These are phyloP conservation scores for Lissonota sp. DNA, from an alignment of 2,888 invertebrate species.

Conservation along the genomic window DNA sequence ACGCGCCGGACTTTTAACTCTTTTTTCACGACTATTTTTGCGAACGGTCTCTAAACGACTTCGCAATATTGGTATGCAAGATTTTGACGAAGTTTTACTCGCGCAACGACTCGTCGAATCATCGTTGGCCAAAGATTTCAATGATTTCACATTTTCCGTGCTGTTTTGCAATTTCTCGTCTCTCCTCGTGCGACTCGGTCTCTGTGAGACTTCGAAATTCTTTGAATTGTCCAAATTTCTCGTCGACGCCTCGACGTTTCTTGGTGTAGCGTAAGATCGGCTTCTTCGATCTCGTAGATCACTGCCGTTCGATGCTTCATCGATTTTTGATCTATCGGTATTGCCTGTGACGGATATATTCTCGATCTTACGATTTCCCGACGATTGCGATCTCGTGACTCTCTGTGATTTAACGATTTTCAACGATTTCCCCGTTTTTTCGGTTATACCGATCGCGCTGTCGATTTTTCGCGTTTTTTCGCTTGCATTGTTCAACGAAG, in stretches of 20 bases:
- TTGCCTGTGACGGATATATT: neutral
- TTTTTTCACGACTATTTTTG: constrained; percentile 55
- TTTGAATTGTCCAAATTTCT: constrained; percentile 10
- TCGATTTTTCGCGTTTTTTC: constrained; percentile 12
- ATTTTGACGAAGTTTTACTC: constrained; percentile 68
- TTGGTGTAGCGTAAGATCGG: constrained; percentile 67
- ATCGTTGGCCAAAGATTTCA: constrained; percentile 2
- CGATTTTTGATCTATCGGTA: constrained; percentile 11
- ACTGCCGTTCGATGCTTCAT: constrained; percentile 8
- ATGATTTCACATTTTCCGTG: constrained; percentile 20
- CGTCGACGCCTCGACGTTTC: constrained; percentile 60
- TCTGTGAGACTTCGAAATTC: neutral
- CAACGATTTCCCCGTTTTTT: neutral
- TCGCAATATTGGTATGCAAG: constrained; percentile 76
- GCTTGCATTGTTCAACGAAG: constrained; percentile 26
- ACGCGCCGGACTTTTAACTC: constrained; percentile 69
- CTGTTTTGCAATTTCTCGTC: neutral
- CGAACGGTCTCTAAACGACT: constrained; percentile 68
- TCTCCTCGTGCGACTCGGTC: constrained; percentile 6
- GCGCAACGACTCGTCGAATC: constrained; percentile 9
- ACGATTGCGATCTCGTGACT: constrained; percentile 22
- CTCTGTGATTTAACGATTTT: neutral
- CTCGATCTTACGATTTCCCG: neutral
- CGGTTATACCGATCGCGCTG: neutral
- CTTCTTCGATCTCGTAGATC: constrained; percentile 67